Base-by-base conservation (phyloP, 2,888 invertebrate species). In the Chymomyza amoena region DNA sequence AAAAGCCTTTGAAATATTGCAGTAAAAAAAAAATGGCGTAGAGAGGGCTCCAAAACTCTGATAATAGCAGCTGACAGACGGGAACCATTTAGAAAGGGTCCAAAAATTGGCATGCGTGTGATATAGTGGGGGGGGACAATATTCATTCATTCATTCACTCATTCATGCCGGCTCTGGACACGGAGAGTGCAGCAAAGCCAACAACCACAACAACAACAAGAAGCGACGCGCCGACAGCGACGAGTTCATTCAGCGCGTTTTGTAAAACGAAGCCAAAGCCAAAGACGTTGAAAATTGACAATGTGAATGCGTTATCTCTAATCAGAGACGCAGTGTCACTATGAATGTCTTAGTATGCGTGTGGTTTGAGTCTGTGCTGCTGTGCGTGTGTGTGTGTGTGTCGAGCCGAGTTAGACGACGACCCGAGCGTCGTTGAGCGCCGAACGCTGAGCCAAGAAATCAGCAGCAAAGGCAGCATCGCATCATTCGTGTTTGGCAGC, bases 401-500 rank as follows among this genome's bases (percentile, higher is more conserved):
- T 20, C 60, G 56, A 76, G 56, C 50, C 25, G 69, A 51, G 59
- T 28, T 50, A 3, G 56, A 5, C 56, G 56, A 5, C 56, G 20
- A 56, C 0, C 6, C 32, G 32, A 32, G 32, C 32, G 25, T 32
- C 32, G 25, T 32, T 32, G 32, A 56, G 6, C 20, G 56, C 16
- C 15, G 36, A 32, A 6, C 36, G 15, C n/a, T 16, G 16, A 60
- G 39, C 32, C 16, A 2, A 54, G 16, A 9, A 54, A 16, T 6
- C 57, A 39, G 64, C 61, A 62, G 60, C 67, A 63, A 36, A 15
- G 9, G 50, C 51, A 51, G n/a, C 56, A 32, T 56, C 59, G 63
- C 54, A 63, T 87, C 87, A 86, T 86, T 86, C 85, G 85, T 88
- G 78, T 77, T 75, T 80, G 72, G 71, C 77, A 75, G 81, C 74